phyloP scores from a whole-genome alignment of 2,113 vertebrate species.

The Maccullochella peelii region DNA sequence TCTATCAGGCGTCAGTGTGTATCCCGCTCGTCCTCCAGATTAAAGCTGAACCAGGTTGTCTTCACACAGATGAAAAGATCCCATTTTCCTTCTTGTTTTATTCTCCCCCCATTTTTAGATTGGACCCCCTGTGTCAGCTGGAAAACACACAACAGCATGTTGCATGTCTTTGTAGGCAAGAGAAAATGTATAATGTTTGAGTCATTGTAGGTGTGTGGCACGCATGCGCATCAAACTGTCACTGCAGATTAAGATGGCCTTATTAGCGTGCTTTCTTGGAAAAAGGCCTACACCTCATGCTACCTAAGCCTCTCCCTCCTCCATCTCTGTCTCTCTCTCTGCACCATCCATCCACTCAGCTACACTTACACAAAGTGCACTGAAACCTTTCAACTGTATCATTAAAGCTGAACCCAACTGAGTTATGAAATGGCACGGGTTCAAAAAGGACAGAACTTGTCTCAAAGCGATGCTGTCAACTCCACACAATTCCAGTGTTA shows the following conservation, averaged over 20 bases:
- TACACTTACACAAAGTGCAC: constrained; percentile 42
- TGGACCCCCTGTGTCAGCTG: neutral
- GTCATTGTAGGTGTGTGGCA: neutral
- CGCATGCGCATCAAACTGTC: constrained; percentile 39
- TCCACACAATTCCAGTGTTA: neutral
- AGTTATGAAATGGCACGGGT: constrained; percentile 7
- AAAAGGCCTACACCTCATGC: constrained; percentile 33
- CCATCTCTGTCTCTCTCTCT: neutral
- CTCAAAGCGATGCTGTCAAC: neutral
- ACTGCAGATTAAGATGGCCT: constrained; percentile 67
- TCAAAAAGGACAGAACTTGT: constrained; percentile 3
- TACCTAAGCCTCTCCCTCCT: constrained; percentile 25
- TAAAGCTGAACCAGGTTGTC: constrained; percentile 69
- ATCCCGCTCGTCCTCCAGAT: constrained; percentile 78
- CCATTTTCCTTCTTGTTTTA: constrained; percentile 31
- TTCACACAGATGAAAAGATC: constrained; percentile 64
- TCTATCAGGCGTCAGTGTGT: constrained; percentile 76
- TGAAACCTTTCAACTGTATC: constrained; percentile 39
- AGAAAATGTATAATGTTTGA: neutral
- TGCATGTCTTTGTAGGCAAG: neutral
- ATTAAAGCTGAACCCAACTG: constrained; percentile 7
- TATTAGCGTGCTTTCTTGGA: constrained; percentile 68
- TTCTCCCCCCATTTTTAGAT: neutral
- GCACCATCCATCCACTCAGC: constrained; percentile 31
- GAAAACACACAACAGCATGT: neutral